Conservation (phyloP, 2,113 vertebrate genomes). For the Lethenteron reissneri region DNA sequence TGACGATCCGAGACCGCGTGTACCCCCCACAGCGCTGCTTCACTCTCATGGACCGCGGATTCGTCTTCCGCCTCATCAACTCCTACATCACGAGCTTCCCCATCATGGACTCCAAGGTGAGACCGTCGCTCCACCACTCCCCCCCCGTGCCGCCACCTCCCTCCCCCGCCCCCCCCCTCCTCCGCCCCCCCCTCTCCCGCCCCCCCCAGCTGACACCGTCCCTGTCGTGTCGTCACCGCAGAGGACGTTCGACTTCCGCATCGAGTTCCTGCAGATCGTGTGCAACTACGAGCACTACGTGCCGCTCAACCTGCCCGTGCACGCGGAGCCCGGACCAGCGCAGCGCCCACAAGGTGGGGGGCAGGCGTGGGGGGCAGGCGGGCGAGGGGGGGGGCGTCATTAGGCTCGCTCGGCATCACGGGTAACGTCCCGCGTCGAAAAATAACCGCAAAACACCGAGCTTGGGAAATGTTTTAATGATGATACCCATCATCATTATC, state of each 20-base stretch:
- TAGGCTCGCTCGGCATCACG: too few relatives aligned
- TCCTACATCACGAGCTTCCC: conserved; percentile 78
- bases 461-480: conserved; percentile 10
- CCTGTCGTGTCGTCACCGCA: conserved; percentile 17
- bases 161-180: too few relatives aligned
- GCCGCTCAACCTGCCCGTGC: conserved; percentile 83
- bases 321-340: conserved; percentile 28
- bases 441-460: conserved; percentile 5
- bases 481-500: conserved; percentile 9
- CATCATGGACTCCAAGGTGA: conserved; percentile 81
- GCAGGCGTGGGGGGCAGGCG: too few relatives aligned
- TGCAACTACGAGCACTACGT: conserved; percentile 93
- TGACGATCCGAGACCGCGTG: background rate
- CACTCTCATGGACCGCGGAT: conserved; percentile 86
- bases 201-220: background rate
- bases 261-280: conserved; percentile 72
- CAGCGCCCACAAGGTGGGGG: too few relatives aligned
- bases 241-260: conserved; percentile 73
- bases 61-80: conserved; percentile 67
- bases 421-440: too few relatives aligned
- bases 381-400: too few relatives aligned
- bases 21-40: conserved; percentile 48
- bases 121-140: background rate
- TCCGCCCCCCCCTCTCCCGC: background rate
- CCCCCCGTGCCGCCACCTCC: too few relatives aligned